Percentiles rank a stretch among this genome's conserved stretches.
phyloP scores from a whole-genome alignment of 2,888 invertebrate genomes.

The Petrolisthes manimaculis region DNA sequence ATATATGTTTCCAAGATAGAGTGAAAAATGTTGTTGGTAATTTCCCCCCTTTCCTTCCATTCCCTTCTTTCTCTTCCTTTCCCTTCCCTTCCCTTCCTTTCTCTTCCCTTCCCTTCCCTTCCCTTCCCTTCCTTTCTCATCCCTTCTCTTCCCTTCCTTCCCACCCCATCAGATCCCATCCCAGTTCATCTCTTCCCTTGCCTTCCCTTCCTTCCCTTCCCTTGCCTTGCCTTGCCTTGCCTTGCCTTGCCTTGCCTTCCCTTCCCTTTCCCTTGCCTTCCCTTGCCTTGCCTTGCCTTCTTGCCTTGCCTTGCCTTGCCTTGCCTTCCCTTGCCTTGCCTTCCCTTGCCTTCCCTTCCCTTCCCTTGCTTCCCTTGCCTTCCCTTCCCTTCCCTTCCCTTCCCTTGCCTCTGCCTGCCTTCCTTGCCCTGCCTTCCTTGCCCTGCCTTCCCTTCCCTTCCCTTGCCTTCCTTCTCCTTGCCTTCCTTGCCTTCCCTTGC shows the following conservation, averaged over 20 bases:
- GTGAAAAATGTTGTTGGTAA: neutral
- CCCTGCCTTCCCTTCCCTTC: neutral
- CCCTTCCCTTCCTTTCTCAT: neutral
- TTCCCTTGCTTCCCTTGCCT: neutral
- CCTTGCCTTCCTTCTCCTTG: neutral
- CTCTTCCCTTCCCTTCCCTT: neutral
- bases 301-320: neutral
- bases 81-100: neutral
- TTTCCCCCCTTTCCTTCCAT: no score
- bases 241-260: no score
- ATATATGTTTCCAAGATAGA: neutral
- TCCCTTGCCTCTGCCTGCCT: neutral
- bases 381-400: neutral
- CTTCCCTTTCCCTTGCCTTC: neutral
- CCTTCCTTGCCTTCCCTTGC: neutral
- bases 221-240: no score
- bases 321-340: neutral
- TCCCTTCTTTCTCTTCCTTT: no score
- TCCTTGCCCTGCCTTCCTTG: neutral
- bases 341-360: neutral
- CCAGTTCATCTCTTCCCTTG: neutral
- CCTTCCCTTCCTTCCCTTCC: neutral
- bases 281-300: neutral
- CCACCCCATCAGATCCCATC: neutral
- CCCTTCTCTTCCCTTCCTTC: neutral